phyloP scores from a whole-genome alignment of 2,797 vertebrate species.

The Sebastes trivittatus region DNA sequence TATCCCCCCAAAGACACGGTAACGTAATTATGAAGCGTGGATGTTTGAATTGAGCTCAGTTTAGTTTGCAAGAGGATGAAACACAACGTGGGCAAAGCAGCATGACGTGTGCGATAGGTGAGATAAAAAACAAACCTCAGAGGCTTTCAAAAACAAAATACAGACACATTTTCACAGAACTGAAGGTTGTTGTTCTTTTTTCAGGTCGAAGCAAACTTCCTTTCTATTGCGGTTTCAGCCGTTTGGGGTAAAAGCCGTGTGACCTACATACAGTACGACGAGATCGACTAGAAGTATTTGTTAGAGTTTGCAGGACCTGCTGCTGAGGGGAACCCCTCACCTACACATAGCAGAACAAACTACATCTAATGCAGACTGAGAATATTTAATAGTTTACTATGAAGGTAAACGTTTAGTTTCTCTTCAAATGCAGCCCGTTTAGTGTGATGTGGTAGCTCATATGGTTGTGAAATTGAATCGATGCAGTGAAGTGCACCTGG shows the following conservation, averaged over 20 bases:
- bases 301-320: constrained; percentile 3
- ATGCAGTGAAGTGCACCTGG: neutral
- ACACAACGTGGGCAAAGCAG: neutral
- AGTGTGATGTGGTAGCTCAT: neutral
- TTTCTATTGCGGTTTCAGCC: constrained; percentile 9
- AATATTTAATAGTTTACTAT: neutral
- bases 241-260: constrained; percentile 51
- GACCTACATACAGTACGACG: constrained; percentile 61
- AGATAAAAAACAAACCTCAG: neutral
- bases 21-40: neutral
- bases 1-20: neutral
- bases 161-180: neutral
- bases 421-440: neutral
- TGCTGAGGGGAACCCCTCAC: neutral
- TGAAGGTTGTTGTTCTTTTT: neutral
- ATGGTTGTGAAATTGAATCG: neutral
- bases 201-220: constrained; percentile 26
- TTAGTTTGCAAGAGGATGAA: neutral
- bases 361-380: neutral
- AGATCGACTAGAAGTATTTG: neutral
- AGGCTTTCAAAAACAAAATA: constrained; percentile 6
- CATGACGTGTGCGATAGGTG: neutral
- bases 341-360: neutral
- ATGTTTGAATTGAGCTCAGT: neutral
- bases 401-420: neutral